Percentiles rank a stretch among this genome's conserved stretches.
phyloP scores from a whole-genome alignment of 2,113 vertebrate species.

The Notechis scutatus region DNA sequence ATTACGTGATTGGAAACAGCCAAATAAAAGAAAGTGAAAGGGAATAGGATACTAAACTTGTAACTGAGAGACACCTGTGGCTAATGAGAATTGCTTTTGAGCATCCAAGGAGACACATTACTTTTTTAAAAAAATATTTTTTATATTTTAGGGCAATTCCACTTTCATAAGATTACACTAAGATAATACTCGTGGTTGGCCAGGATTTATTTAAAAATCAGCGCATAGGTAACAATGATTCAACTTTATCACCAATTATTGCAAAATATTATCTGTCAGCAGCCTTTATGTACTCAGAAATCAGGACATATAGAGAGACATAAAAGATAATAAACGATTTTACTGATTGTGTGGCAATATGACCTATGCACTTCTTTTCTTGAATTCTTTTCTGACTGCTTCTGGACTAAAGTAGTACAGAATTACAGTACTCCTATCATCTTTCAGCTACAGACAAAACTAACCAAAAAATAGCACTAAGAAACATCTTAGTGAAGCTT shows the following conservation, averaged over 20 bases:
- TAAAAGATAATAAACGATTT: not conserved
- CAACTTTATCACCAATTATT: too few relatives aligned
- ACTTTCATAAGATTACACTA: not conserved
- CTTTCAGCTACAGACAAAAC: not conserved
- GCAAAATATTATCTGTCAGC: not conserved
- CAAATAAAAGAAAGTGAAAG: not conserved
- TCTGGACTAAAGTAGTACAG: not conserved
- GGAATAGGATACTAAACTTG: not conserved
- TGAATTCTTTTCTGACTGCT: not conserved
- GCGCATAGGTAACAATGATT: not conserved
- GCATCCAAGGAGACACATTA: not conserved
- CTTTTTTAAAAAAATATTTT: too few relatives aligned
- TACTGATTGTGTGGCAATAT: not conserved
- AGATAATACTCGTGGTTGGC: not conserved
- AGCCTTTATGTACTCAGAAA: not conserved
- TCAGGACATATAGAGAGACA: not conserved
- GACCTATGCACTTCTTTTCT: fast-evolving
- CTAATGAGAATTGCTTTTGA: not conserved
- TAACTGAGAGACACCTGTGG: not conserved
- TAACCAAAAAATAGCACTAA: not conserved
- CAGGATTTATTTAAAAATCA: not conserved
- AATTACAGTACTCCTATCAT: not conserved
- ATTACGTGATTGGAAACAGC: not conserved
- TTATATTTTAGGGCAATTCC: not conserved
- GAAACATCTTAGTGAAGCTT: conserved; percentile 15